These are phyloP conservation scores for Hirudinaria manillensis DNA, from an alignment of 2,888 invertebrate genomes.

Conservation along the genomic window DNA sequence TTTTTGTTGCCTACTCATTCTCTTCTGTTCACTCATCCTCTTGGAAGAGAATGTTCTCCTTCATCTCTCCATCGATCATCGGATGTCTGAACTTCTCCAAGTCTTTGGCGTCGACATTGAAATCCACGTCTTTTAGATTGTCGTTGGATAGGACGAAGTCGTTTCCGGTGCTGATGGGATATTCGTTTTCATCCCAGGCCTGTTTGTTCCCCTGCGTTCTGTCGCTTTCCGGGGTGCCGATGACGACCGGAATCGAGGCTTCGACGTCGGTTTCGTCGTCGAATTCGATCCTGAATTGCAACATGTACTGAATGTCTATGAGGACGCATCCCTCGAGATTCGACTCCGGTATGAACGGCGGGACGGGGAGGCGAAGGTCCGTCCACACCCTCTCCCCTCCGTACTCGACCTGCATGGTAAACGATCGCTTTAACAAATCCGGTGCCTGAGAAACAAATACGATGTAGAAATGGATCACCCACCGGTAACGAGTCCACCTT, in stretches of 20 bases:
- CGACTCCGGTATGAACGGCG: slow-evolving; percentile 53
- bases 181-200: slow-evolving; percentile 24
- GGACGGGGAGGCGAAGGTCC: slow-evolving; percentile 48
- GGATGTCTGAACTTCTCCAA: slow-evolving; percentile 37
- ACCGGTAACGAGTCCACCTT: slow-evolving; percentile 46
- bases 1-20: not conserved
- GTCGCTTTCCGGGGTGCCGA: slow-evolving; percentile 40
- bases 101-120: slow-evolving; percentile 32
- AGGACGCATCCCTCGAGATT: slow-evolving; percentile 51
- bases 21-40: slow-evolving; percentile 9
- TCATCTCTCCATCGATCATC: slow-evolving; percentile 36
- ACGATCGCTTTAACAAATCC: too few relatives aligned
- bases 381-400: slow-evolving; percentile 52
- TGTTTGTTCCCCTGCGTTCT: slow-evolving; percentile 7
- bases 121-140: slow-evolving; percentile 15
- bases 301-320: slow-evolving; percentile 50
- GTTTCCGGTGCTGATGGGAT: slow-evolving; percentile 20
- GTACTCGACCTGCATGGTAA: slow-evolving; percentile 43
- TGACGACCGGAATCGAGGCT: slow-evolving; percentile 46
- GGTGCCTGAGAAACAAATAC: not conserved
- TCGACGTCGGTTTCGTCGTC: slow-evolving; percentile 45
- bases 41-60: slow-evolving; percentile 39
- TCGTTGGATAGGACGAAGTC: slow-evolving; percentile 10
- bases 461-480: not conserved
- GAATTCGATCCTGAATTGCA: slow-evolving; percentile 50